These are phyloP conservation scores for Ligdia adustata DNA, from an alignment of 2,888 invertebrate genomes.

Conservation along the genomic window DNA sequence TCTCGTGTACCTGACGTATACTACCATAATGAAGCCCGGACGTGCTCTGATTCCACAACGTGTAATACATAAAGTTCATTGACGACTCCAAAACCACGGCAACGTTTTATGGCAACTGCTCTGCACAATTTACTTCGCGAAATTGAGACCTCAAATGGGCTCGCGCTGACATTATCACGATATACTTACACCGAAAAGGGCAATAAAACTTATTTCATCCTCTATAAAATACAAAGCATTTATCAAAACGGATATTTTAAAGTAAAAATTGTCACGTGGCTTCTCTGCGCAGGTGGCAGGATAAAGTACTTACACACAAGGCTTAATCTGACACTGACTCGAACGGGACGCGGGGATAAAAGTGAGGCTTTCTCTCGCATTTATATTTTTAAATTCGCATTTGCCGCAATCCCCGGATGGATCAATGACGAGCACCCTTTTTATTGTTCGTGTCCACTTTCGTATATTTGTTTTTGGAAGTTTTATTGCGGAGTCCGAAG, in stretches of 20 bases:
- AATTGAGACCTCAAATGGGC: constrained; percentile 21
- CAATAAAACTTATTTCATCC: constrained; percentile 13
- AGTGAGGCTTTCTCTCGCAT: constrained; percentile 31
- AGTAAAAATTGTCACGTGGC: constrained; percentile 31
- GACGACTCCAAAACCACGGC: constrained; percentile 18
- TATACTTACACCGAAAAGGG: constrained; percentile 11
- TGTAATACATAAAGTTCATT: constrained; percentile 15
- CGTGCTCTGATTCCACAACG: constrained; percentile 20
- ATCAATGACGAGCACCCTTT: constrained; percentile 25
- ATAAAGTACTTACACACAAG: constrained; percentile 53
- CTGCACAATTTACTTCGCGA: constrained; percentile 10
- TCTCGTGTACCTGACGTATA: constrained; percentile 15
- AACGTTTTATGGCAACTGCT: constrained; percentile 22
- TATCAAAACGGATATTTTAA: background rate
- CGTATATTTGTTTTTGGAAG: constrained; percentile 12
- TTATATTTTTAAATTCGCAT: constrained; percentile 34
- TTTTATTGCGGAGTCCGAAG: constrained; percentile 7
- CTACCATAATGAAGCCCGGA: constrained; percentile 12
- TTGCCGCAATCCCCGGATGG: constrained; percentile 26
- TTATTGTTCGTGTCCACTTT: constrained; percentile 14
- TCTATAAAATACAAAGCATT: constrained; percentile 13
- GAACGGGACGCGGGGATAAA: constrained; percentile 44
- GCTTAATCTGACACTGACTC: constrained; percentile 59
- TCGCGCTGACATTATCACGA: constrained; percentile 18
- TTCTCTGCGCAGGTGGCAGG: constrained; percentile 54